Evolutionary conservation across 1,140 invertebrate species (phyloP).

Genomic region (Drosophila nikananu): DNA sequence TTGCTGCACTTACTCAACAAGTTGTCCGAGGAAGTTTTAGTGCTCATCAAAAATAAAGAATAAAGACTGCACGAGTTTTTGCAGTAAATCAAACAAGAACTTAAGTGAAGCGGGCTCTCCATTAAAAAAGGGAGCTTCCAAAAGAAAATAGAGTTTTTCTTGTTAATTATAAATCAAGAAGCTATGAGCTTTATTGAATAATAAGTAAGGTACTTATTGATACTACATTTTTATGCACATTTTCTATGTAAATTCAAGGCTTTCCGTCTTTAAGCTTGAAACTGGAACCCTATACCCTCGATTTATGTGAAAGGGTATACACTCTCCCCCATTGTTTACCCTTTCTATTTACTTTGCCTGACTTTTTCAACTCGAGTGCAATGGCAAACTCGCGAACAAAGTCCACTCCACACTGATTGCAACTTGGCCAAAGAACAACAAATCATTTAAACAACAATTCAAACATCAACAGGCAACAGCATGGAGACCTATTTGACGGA

Average conservation of each 20-base stretch:
- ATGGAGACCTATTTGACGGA: constrained; percentile 94
- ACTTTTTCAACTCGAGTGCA: constrained; percentile 33
- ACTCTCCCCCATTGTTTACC: background rate
- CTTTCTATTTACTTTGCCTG: constrained; percentile 21
- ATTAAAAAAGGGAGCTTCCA: background rate
- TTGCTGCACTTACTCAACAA: constrained; percentile 52
- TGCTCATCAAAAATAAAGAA: constrained; percentile 22
- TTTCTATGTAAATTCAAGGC: background rate
- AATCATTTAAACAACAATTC: constrained; percentile 72
- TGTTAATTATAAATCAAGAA: background rate
- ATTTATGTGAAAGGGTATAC: background rate
- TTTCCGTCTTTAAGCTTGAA: background rate
- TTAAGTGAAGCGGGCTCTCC: background rate
- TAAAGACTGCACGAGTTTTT: background rate
- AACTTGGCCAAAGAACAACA: constrained; percentile 74
- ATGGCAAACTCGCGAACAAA: constrained; percentile 30
- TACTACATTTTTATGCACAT: background rate
- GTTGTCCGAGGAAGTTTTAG: constrained; percentile 38
- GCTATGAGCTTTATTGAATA: background rate
- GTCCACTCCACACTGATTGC: constrained; percentile 64
- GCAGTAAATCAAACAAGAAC: constrained; percentile 12
- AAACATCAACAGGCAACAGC: constrained; percentile 66
- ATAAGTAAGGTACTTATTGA: too few relatives aligned
- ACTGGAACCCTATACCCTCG: background rate
- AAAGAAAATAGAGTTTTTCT: background rate